These are phyloP conservation scores for Athetis lepigone DNA, from an alignment of 2,888 invertebrate species.

Conservation along the genomic window DNA sequence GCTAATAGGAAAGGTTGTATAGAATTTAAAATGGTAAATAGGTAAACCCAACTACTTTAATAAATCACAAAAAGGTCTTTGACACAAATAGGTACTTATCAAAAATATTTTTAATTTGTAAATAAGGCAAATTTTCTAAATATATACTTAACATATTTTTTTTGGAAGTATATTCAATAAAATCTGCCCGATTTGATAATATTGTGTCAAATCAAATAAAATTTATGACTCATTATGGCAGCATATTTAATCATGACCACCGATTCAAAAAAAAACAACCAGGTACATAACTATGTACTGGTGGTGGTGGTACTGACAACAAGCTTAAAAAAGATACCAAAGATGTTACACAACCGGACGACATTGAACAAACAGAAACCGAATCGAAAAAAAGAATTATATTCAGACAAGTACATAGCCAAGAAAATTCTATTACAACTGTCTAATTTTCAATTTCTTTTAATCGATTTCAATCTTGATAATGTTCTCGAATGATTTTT, in stretches of 20 bases:
- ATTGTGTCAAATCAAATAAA: slow-evolving; percentile 15
- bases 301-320: too few species aligned
- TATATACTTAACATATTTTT: too few species aligned
- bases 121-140: too few species aligned
- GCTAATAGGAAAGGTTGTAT: background rate
- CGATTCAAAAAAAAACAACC: background rate
- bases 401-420: slow-evolving; percentile 20
- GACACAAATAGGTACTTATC: too few species aligned
- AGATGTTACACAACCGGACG: slow-evolving; percentile 14
- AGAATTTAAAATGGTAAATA: background rate
- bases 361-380: slow-evolving; percentile 5
- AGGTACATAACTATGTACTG: too few species aligned
- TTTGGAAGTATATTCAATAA: background rate
- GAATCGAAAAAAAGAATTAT: slow-evolving; percentile 10
- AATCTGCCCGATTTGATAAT: slow-evolving; percentile 7
- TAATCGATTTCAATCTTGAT: slow-evolving; percentile 71
- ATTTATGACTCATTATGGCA: slow-evolving; percentile 10
- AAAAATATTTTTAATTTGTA: too few species aligned
- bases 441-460: slow-evolving; percentile 62
- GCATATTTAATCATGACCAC: slow-evolving; percentile 2
- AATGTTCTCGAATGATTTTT: slow-evolving; percentile 77
- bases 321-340: too few species aligned
- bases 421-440: slow-evolving; percentile 49
- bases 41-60: too few species aligned
- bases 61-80: too few species aligned